Conservation (phyloP, 92 coral and sea anemone species). For the Micromussa lordhowensis region DNA sequence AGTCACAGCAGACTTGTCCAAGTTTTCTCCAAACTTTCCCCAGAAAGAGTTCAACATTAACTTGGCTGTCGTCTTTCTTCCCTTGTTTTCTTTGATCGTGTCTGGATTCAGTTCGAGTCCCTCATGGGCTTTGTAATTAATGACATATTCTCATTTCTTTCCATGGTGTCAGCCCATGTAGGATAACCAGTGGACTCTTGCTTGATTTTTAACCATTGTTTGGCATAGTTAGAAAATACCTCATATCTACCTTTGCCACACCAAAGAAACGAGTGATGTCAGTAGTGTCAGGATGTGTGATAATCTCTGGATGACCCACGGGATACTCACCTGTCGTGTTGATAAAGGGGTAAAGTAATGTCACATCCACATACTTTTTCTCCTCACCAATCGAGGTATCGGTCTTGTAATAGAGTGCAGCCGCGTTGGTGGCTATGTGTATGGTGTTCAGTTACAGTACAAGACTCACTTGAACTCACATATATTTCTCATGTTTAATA, state of each 20-base stretch:
- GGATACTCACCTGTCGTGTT: too few species aligned
- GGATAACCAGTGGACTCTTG: conserved; percentile 25
- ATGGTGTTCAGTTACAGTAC: too few species aligned
- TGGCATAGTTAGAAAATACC: conserved; percentile 14
- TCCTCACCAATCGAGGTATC: not conserved
- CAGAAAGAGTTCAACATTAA: conserved; percentile 19
- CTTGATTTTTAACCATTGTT: conserved; percentile 28
- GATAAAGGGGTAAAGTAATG: too few species aligned
- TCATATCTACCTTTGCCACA: not conserved
- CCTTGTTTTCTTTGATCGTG: too few species aligned
- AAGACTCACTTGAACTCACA: too few species aligned
- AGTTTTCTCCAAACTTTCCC: conserved; percentile 27
- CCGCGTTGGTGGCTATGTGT: not conserved
- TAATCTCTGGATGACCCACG: too few species aligned
- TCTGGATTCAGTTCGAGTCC: too few species aligned
- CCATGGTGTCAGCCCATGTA: not conserved
- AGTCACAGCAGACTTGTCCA: not conserved
- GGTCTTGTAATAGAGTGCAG: not conserved
- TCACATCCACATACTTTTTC: not conserved
- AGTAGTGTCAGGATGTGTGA: not conserved
- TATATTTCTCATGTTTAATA: too few species aligned
- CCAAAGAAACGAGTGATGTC: not conserved
- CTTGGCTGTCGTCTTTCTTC: too few species aligned
- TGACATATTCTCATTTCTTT: too few species aligned
- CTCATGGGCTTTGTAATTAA: too few species aligned